These are phyloP conservation scores for Mormyrus hasselquistii DNA, from an alignment of 2,797 vertebrate genomes.

Conservation along the genomic window DNA sequence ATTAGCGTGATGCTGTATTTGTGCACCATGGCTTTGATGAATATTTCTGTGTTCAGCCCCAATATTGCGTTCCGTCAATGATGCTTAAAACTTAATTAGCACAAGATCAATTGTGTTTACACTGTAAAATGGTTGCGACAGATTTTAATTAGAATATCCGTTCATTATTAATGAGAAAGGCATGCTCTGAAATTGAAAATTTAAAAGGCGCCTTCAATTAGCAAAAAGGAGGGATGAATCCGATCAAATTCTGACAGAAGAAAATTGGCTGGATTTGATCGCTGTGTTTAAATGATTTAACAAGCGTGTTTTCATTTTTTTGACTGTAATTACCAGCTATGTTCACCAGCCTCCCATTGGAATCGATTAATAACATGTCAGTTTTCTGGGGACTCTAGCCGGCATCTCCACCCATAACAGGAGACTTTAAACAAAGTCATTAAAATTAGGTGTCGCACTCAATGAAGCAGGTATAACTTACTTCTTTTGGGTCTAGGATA, in stretches of 20 bases:
- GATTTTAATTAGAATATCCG: slow-evolving; percentile 70
- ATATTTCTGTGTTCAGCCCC: slow-evolving; percentile 49
- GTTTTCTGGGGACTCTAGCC: neutral
- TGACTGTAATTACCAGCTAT: slow-evolving; percentile 31
- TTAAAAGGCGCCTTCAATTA: slow-evolving; percentile 61
- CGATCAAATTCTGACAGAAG: slow-evolving; percentile 40
- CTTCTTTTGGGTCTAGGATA: neutral
- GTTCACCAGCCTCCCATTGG: neutral
- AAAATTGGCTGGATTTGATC: slow-evolving; percentile 34
- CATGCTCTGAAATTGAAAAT: slow-evolving; percentile 63
- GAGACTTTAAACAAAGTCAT: neutral
- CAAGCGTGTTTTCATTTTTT: slow-evolving; percentile 25
- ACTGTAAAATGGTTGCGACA: slow-evolving; percentile 58
- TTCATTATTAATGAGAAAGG: slow-evolving; percentile 73
- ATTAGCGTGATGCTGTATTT: slow-evolving; percentile 43
- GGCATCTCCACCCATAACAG: neutral
- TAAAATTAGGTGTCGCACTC: neutral
- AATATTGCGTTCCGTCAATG: slow-evolving; percentile 53
- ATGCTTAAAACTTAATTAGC: slow-evolving; percentile 70
- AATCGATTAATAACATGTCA: neutral
- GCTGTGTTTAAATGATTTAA: slow-evolving; percentile 34
- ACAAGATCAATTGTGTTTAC: slow-evolving; percentile 74
- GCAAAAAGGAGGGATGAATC: slow-evolving; percentile 29
- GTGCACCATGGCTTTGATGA: slow-evolving; percentile 45
- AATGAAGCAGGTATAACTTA: neutral